Base-by-base conservation (phyloP, 2,888 invertebrate species). In the Antitype chi region DNA sequence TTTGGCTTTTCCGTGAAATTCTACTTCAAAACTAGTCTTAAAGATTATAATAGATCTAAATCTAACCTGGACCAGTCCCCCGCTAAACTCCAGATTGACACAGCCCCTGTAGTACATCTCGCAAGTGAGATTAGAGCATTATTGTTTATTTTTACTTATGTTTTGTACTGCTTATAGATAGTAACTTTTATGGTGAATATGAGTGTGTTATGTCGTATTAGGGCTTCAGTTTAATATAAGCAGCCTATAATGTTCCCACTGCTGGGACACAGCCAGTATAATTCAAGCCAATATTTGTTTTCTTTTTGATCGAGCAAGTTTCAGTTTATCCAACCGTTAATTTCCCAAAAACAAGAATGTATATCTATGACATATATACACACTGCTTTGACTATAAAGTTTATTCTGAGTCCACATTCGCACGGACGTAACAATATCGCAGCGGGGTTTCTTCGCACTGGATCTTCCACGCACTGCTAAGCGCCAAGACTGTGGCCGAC, bases 81-180 rank as follows among this genome's bases (percentile, higher is more conserved):
- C 2, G 20, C 15, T 28, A 43, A 43, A 23, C 15, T 23, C 15
- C 20, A 64, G 28, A 69, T 64, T 17, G 59, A 53, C 63, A 74
- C 23, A 59, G 20, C 15, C 15, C 15, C 59, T 62, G 67, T 73
- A 52, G 57, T 57, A 59, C 59, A 11, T 66, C 72, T 66, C 43
- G 4, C 13, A 20, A 76, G 25, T 82, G 43, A 64, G 70, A 59
- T 38, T 62, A 13, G 15, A 59, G 28, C 49, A 70, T 23, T 78
- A 25, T 53, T 78, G 78, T 82, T 78, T 82, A 63, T 71, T 68
- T 76, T 74, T n/a, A 78, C 53, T 78, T 77, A 64, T 38, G 47
- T 59, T 62, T 32, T 7, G 28, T 62, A 28, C 25, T 64, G 17
- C 20, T 15, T 32, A 20, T 23, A 13, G 2, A 15, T 17, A 4